phyloP scores from a whole-genome alignment of 2,113 vertebrate genomes.

The Scatophagus argus region DNA sequence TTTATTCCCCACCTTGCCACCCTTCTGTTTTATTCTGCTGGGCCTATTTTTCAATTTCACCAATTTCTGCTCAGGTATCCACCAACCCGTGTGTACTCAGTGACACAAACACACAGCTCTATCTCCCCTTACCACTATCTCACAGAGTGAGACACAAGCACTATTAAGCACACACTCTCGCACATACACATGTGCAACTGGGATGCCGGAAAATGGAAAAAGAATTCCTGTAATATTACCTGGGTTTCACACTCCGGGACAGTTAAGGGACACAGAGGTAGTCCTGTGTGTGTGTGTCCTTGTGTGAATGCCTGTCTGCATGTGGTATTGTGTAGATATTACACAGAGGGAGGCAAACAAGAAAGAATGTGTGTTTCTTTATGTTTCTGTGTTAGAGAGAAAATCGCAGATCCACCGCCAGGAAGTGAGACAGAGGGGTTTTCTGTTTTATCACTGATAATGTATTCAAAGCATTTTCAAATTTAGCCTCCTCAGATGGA shows the following conservation, averaged over 20 bases:
- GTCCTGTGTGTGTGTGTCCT: slow-evolving; percentile 12
- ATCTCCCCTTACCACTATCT: slow-evolving; percentile 44
- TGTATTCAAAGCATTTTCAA: not conserved
- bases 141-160: slow-evolving; percentile 54
- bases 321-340: slow-evolving; percentile 31
- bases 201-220: slow-evolving; percentile 52
- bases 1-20: slow-evolving; percentile 32
- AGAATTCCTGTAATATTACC: slow-evolving; percentile 60
- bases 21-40: slow-evolving; percentile 48
- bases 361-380: slow-evolving; percentile 20
- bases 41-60: slow-evolving; percentile 74
- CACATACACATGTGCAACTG: slow-evolving; percentile 26
- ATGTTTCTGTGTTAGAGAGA: slow-evolving; percentile 3
- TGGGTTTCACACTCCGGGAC: slow-evolving; percentile 34
- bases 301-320: slow-evolving; percentile 23
- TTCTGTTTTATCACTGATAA: slow-evolving; percentile 12
- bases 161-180: slow-evolving; percentile 46
- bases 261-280: slow-evolving; percentile 27
- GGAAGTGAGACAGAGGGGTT: not conserved
- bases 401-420: slow-evolving; percentile 2
- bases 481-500: not conserved
- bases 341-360: slow-evolving; percentile 29
- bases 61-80: slow-evolving; percentile 69
- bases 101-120: slow-evolving; percentile 11
- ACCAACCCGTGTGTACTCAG: slow-evolving; percentile 10